Evolutionary conservation across 1,140 invertebrate species (phyloP).

Genomic region (Mercenaria mercenaria): DNA sequence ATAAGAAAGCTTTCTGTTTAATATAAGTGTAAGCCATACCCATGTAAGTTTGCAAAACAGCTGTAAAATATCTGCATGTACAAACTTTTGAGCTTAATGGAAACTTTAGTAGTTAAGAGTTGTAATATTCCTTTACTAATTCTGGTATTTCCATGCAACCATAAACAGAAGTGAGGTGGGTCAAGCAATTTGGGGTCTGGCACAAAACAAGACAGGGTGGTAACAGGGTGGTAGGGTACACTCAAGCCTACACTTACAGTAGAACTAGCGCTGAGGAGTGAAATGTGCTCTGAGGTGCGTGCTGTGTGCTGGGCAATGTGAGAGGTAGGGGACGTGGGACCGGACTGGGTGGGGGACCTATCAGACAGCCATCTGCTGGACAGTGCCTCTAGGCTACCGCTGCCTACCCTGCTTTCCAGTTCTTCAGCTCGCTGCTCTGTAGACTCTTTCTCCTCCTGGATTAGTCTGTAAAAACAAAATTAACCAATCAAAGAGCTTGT

Average conservation of each 20-base stretch:
- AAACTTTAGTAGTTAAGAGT: too few relatives aligned
- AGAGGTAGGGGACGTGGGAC: slow-evolving; percentile 54
- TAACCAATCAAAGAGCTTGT: too few relatives aligned
- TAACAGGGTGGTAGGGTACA: not conserved
- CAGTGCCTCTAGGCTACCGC: slow-evolving; percentile 86
- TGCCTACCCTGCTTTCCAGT: slow-evolving; percentile 98
- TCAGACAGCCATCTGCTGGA: slow-evolving; percentile 81
- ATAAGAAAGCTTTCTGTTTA: not conserved
- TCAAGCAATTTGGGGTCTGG: too few relatives aligned
- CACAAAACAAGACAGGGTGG: not conserved
- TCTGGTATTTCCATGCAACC: too few relatives aligned
- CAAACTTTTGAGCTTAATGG: too few relatives aligned
- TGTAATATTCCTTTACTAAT: too few relatives aligned
- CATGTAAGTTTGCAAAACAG: too few relatives aligned
- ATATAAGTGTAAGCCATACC: not conserved
- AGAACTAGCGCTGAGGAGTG: slow-evolving; percentile 39
- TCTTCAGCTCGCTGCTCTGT: slow-evolving; percentile 98
- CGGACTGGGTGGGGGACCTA: slow-evolving; percentile 85
- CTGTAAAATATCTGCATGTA: too few relatives aligned
- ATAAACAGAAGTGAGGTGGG: too few relatives aligned
- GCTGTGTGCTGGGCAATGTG: slow-evolving; percentile 5
- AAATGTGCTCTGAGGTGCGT: slow-evolving; percentile 41
- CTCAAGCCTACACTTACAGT: slow-evolving; percentile 49
- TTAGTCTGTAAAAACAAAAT: slow-evolving; percentile 89
- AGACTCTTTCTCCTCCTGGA: slow-evolving; percentile 99